Conservation (phyloP, 1,140 invertebrate genomes). For the Bombus turneri region DNA sequence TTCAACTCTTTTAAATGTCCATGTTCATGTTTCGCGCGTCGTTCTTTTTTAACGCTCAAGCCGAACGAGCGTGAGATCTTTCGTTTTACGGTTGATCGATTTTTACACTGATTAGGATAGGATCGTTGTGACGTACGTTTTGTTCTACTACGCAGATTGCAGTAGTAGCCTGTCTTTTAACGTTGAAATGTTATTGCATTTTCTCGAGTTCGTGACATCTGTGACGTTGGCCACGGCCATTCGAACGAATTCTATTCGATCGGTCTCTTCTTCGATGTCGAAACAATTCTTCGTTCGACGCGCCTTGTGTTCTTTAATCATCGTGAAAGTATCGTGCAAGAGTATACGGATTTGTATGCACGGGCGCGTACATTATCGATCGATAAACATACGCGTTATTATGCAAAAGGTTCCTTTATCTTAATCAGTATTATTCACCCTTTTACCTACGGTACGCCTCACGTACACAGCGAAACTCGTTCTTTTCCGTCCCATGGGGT, state of each 20-base stretch:
- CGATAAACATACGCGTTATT: background rate
- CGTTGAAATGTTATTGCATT: slow-evolving; percentile 40
- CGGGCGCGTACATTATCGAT: background rate
- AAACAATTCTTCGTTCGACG: slow-evolving; percentile 13
- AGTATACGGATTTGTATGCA: too few species aligned
- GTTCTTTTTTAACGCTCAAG: slow-evolving; percentile 41
- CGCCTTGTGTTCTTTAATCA: background rate
- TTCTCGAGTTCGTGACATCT: slow-evolving; percentile 24
- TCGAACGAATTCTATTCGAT: background rate
- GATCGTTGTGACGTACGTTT: slow-evolving; percentile 46
- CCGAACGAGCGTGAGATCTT: slow-evolving; percentile 35
- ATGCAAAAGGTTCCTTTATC: background rate
- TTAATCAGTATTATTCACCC: slow-evolving; percentile 4
- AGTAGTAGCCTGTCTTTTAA: slow-evolving; percentile 35
- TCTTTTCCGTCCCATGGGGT: background rate
- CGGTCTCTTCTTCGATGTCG: slow-evolving; percentile 4
- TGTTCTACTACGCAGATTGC: slow-evolving; percentile 28
- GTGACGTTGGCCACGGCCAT: slow-evolving; percentile 30
- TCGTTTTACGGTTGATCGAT: slow-evolving; percentile 60
- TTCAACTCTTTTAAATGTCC: slow-evolving; percentile 44
- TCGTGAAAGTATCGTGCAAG: background rate
- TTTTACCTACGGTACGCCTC: background rate
- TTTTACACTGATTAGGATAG: slow-evolving; percentile 56
- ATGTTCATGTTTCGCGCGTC: slow-evolving; percentile 31
- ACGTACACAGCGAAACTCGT: background rate